phyloP scores from a whole-genome alignment of 2,113 vertebrate genomes.

The Grammomys dolichurus region DNA sequence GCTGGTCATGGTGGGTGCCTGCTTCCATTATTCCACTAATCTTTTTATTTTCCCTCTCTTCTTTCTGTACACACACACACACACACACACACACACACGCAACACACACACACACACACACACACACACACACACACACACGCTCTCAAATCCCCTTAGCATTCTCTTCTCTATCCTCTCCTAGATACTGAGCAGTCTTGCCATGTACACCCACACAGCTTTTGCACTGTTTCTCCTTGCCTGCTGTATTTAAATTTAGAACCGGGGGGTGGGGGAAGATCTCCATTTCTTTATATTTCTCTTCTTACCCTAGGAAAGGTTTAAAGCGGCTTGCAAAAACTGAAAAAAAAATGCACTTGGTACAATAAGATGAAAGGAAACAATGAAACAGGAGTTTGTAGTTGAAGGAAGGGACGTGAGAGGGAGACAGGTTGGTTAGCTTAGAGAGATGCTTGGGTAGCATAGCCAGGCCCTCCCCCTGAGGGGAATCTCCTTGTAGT shows the following conservation, averaged over 20 bases:
- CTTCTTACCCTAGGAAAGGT: neutral
- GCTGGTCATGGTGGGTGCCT: neutral
- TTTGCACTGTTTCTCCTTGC: neutral
- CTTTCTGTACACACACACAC: neutral
- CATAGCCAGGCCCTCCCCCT: neutral
- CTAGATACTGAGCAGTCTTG: neutral
- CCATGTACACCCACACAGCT: conserved; percentile 62
- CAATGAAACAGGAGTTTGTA: neutral
- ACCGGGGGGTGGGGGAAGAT: neutral
- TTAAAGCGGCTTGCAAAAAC: neutral
- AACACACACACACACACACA: neutral
- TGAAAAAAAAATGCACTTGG: neutral
- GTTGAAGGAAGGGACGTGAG: neutral
- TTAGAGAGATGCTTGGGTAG: neutral
- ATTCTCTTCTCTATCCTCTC: conserved; percentile 13
- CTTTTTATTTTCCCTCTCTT: neutral
- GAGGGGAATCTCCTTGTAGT: conserved; percentile 41
- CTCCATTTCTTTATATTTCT: conserved; percentile 35
- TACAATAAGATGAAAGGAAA: neutral
- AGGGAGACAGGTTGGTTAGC: neutral
- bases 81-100: neutral
- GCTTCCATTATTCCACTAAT: neutral
- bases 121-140: neutral
- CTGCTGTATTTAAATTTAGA: conserved; percentile 69
- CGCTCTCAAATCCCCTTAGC: neutral